phyloP scores from a whole-genome alignment of 2,888 invertebrate species.

The Argynnis bischoffii region DNA sequence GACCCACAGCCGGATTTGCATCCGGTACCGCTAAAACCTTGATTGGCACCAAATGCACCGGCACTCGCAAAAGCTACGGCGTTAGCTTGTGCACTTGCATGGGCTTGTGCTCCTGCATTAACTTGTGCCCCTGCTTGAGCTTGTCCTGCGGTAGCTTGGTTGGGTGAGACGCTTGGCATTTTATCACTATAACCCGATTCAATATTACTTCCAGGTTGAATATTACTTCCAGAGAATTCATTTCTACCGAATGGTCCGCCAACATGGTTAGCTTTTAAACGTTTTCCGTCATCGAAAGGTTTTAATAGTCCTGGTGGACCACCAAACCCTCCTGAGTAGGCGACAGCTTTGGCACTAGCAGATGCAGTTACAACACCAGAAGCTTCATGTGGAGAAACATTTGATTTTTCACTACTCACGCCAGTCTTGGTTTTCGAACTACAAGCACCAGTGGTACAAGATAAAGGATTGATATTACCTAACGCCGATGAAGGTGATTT shows the following conservation, averaged over 20 bases:
- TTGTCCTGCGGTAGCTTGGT: slow-evolving; percentile 45
- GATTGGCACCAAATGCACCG: slow-evolving; percentile 32
- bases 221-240: slow-evolving; percentile 9
- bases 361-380: slow-evolving; percentile 46
- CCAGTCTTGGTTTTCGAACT: slow-evolving; percentile 24
- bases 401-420: slow-evolving; percentile 6
- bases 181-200: not conserved
- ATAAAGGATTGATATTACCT: slow-evolving; percentile 19
- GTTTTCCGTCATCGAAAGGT: slow-evolving; percentile 58
- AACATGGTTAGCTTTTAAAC: slow-evolving; percentile 14
- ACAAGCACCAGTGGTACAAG: slow-evolving; percentile 39
- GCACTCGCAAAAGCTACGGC: slow-evolving; percentile 44
- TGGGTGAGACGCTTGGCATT: slow-evolving; percentile 27
- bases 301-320: slow-evolving; percentile 71
- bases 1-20: slow-evolving; percentile 42
- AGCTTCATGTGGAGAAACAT: slow-evolving; percentile 19
- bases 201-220: slow-evolving; percentile 8
- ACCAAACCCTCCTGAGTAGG: slow-evolving; percentile 71
- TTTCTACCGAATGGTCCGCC: slow-evolving; percentile 4
- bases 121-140: slow-evolving; percentile 20
- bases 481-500: slow-evolving; percentile 36
- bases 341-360: slow-evolving; percentile 54
- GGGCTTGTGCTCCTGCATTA: slow-evolving; percentile 49
- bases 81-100: slow-evolving; percentile 50
- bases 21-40: slow-evolving; percentile 43